A percentile compares a stretch with the other conserved stretches of the same genome.
phyloP scores from a whole-genome alignment of 1,140 invertebrate genomes.

The Drosophila kurseongensis region DNA sequence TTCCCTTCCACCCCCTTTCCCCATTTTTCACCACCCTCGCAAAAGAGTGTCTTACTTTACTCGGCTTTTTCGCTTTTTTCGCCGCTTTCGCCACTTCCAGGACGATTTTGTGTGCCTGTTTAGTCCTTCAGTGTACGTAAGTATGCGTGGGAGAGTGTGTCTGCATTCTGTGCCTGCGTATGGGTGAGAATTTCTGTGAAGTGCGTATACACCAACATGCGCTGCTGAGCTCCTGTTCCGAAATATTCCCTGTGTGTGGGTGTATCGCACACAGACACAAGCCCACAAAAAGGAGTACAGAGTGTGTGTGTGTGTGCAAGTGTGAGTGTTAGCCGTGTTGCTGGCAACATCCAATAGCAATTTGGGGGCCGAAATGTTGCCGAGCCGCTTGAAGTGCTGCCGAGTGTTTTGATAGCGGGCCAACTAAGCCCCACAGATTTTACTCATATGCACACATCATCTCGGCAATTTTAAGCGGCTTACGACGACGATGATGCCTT shows the following conservation, averaged over 20 bases:
- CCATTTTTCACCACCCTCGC: not conserved
- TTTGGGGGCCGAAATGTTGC: slow-evolving; percentile 37
- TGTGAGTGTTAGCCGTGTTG: slow-evolving; percentile 40
- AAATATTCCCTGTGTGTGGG: slow-evolving; percentile 70
- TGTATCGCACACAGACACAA: slow-evolving; percentile 61
- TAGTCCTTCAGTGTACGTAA: slow-evolving; percentile 11
- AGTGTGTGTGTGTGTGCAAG: not conserved
- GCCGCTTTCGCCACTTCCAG: slow-evolving; percentile 48
- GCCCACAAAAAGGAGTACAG: slow-evolving; percentile 12
- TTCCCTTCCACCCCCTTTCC: not conserved
- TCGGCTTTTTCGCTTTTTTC: slow-evolving; percentile 42
- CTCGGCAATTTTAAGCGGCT: slow-evolving; percentile 74
- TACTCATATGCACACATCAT: slow-evolving; percentile 43
- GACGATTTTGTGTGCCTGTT: slow-evolving; percentile 58
- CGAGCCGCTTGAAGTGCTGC: slow-evolving; percentile 23
- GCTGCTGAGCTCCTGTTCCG: slow-evolving; percentile 68
- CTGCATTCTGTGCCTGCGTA: slow-evolving; percentile 23
- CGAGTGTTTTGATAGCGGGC: slow-evolving; percentile 54
- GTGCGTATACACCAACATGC: slow-evolving; percentile 53
- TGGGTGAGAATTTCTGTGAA: slow-evolving; percentile 29
- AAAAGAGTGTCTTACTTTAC: slow-evolving; percentile 50
- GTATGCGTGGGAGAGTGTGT: slow-evolving; percentile 6
- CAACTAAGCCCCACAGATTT: slow-evolving; percentile 36
- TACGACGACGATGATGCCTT: slow-evolving; percentile 38
- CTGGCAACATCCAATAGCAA: slow-evolving; percentile 54